Evolutionary conservation across 1,140 invertebrate species (phyloP), one percentile per base, ranked within the genome.

Genomic region (Macrobrachium rosenbergii): DNA sequence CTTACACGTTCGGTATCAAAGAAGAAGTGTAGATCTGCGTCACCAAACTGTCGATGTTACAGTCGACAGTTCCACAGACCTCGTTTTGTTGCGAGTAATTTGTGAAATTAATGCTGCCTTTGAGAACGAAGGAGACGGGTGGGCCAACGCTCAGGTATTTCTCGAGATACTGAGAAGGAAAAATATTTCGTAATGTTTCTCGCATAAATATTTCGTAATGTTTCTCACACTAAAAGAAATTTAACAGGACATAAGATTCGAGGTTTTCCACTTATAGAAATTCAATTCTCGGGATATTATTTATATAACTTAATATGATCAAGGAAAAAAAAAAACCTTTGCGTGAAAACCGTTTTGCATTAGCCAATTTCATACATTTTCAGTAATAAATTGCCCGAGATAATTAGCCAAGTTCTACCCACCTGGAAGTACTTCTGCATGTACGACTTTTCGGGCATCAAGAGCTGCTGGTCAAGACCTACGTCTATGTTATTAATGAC

Each of bases 361-460:
- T 37, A 37, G 1, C 28, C 28, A 37, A 3, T 37, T 37, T 37
- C 28, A 37, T 37, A 37, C 1, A 37, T 37, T 37, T 37, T 37
- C 28, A 37, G 28, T 37, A 37, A 37, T 37, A 37, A 37, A 37
- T 37, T 37, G 28, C 28, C 28, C 3, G 3, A 37, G 28, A 37
- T 37, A 37, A 37, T 1, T 37, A 37, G 3, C 28, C 28, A 2
- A 1, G 3, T 37, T 37, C 1, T 37, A 89, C 80, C 89, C 91
- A 94, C 94, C 88, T 93, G 91, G 92, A 99, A 99, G 92, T 99
- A 99, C 91, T 97, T 95, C 75, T 97, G 92, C 58, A 99, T 96
- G 92, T 97, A 99, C 89, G 97, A 99, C 91, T 98, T 97, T 91
- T 98, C 95, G 0, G 99, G 98, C 97, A 99, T 99, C 3, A 98